Conservation (phyloP, 1,140 invertebrate species). For the Hylaeus anthracinus region DNA sequence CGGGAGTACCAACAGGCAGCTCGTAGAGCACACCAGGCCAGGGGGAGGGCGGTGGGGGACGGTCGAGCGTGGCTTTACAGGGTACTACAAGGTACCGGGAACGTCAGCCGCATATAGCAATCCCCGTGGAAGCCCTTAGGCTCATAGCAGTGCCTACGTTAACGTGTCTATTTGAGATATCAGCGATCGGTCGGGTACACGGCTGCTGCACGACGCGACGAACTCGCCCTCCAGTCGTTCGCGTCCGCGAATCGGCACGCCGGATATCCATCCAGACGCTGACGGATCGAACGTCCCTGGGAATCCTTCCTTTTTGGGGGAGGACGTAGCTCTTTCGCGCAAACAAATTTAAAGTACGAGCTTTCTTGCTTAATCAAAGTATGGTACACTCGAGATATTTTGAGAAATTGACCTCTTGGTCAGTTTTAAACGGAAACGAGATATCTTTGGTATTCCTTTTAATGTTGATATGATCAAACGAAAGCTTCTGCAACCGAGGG, state of each 20-base stretch:
- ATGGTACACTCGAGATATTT: no score
- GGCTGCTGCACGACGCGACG: conserved; percentile 64
- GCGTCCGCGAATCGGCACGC: conserved; percentile 24
- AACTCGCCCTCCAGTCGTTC: conserved; percentile 52
- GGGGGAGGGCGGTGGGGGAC: conserved; percentile 19
- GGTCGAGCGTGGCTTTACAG: conserved; percentile 53
- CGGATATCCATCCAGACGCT: neutral
- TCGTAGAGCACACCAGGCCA: conserved; percentile 5
- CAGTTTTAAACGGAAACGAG: no score
- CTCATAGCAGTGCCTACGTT: conserved; percentile 63
- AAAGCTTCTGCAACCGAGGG: no score
- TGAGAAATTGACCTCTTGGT: no score
- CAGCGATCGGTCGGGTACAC: conserved; percentile 68
- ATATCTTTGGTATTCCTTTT: no score
- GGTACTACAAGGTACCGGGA: conserved; percentile 57
- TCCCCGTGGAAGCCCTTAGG: conserved; percentile 62
- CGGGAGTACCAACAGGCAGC: conserved; percentile 28
- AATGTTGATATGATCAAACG: no score
- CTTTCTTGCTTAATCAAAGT: no score
- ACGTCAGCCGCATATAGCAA: conserved; percentile 50
- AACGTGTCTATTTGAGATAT: conserved; percentile 74
- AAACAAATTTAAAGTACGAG: no score
- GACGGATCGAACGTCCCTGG: neutral
- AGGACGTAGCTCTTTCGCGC: no score
- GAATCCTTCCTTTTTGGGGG: neutral